These are phyloP conservation scores for Merluccius polli DNA, from an alignment of 2,797 vertebrate species.

Conservation along the genomic window DNA sequence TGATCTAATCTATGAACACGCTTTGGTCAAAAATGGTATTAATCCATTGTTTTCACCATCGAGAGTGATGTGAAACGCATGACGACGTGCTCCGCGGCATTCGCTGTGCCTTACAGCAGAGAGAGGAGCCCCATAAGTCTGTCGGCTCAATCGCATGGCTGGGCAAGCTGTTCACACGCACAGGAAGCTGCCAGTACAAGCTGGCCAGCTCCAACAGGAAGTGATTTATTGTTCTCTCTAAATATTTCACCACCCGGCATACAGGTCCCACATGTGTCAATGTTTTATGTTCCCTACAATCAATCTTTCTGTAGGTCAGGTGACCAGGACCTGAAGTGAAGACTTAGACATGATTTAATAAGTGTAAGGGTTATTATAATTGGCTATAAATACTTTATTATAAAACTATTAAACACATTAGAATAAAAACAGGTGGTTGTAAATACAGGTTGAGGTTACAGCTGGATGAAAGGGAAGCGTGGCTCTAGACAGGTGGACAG, in stretches of 20 bases:
- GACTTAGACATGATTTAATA: background rate
- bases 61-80: background rate
- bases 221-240: constrained; percentile 35
- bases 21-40: background rate
- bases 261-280: constrained; percentile 13
- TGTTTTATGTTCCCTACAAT: background rate
- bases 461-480: background rate
- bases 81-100: too few relatives aligned
- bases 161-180: constrained; percentile 15
- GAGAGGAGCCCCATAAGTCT: background rate
- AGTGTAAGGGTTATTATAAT: background rate
- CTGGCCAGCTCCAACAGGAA: constrained; percentile 45
- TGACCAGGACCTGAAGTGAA: background rate
- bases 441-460: constrained; percentile 2
- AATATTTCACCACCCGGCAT: constrained; percentile 51
- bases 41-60: background rate
- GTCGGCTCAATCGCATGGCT: constrained; percentile 14
- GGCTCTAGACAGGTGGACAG: constrained; percentile 25
- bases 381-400: background rate
- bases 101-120: background rate
- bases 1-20: background rate
- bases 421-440: constrained; percentile 25
- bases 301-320: background rate
- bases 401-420: constrained; percentile 14
- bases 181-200: constrained; percentile 39